Evolutionary conservation across 2,888 invertebrate genomes (phyloP).

Genomic region (Timema podura): DNA sequence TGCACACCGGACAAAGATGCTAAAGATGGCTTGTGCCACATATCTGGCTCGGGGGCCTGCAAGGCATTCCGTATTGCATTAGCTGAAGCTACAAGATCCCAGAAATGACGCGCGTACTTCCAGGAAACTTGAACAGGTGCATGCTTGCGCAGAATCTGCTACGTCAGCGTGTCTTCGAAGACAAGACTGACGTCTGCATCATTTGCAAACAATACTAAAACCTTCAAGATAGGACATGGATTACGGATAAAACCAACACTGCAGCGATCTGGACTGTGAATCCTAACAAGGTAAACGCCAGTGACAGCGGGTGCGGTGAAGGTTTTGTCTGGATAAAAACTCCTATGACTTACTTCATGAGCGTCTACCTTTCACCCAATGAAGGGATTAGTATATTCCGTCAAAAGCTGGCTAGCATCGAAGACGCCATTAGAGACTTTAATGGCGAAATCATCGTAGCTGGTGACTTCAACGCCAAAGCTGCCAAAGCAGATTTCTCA

Average conservation of each 20-base stretch:
- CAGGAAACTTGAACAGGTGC: neutral
- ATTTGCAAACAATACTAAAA: neutral
- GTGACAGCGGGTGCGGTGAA: neutral
- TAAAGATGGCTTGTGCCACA: neutral
- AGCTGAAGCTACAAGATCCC: neutral
- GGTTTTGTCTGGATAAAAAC: conserved; percentile 7
- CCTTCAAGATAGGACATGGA: neutral
- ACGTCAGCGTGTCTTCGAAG: conserved; percentile 4
- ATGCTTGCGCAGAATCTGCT: neutral
- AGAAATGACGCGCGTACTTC: conserved; percentile 5
- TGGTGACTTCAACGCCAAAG: too few species aligned
- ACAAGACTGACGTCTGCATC: neutral
- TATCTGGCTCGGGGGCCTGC: neutral
- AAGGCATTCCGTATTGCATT: neutral
- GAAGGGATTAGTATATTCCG: neutral
- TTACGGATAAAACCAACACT: neutral
- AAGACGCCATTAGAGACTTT: neutral
- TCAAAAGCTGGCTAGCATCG: neutral
- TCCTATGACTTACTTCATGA: neutral
- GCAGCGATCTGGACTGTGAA: neutral
- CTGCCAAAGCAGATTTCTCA: neutral
- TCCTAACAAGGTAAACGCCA: neutral
- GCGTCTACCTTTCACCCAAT: neutral
- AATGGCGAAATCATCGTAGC: neutral
- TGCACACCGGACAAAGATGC: too few species aligned